phyloP scores from a whole-genome alignment of 2,888 invertebrate species.

The Apamea monoglypha region DNA sequence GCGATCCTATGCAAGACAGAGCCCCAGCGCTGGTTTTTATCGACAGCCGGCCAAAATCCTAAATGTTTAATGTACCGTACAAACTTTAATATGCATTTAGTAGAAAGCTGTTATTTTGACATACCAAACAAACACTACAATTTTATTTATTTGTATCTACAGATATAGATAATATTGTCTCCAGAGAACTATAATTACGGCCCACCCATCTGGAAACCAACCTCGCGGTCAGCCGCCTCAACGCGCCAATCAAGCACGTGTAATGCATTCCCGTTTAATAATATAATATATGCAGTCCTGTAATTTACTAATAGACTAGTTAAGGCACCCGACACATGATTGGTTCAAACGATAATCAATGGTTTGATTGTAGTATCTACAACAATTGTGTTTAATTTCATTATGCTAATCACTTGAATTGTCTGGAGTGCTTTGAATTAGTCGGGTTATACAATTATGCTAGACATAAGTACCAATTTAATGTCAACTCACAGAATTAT shows the following conservation, averaged over 20 bases:
- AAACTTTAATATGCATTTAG: too few relatives aligned
- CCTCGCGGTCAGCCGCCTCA: constrained; percentile 18
- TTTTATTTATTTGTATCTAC: too few relatives aligned
- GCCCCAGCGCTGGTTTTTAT: too few relatives aligned
- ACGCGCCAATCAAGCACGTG: constrained; percentile 33
- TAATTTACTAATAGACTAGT: constrained; percentile 53
- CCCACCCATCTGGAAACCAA: constrained; percentile 24
- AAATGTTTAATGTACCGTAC: too few relatives aligned
- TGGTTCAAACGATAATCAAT: constrained; percentile 39
- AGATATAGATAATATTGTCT: neutral
- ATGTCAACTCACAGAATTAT: neutral
- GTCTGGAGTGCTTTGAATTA: constrained; percentile 19
- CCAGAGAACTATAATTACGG: constrained; percentile 10
- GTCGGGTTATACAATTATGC: neutral
- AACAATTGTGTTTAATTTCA: constrained; percentile 38
- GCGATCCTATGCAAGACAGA: too few relatives aligned
- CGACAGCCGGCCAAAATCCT: too few relatives aligned
- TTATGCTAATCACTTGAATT: constrained; percentile 40
- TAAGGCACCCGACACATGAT: constrained; percentile 31
- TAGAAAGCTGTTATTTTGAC: too few relatives aligned
- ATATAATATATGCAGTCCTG: constrained; percentile 45
- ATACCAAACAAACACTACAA: too few relatives aligned
- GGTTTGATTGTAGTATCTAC: constrained; percentile 27
- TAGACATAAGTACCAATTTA: neutral
- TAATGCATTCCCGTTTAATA: constrained; percentile 34